phyloP scores from a whole-genome alignment of 1,140 invertebrate genomes.

The Papilio aristodemus region DNA sequence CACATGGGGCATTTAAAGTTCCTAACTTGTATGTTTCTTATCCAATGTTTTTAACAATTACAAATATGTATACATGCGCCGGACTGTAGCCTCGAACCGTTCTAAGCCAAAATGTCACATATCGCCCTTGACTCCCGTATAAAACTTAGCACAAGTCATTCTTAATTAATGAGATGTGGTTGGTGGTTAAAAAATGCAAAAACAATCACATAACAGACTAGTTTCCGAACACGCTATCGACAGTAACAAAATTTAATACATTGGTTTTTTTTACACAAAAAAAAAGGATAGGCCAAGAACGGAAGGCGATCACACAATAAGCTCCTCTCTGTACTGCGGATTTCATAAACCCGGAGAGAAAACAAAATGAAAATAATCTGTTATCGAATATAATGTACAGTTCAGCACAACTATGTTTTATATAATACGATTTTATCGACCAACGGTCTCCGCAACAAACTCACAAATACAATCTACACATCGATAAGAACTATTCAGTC shows the following conservation, averaged over 20 bases:
- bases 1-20: not conserved
- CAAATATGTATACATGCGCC: conserved; percentile 16
- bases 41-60: not conserved
- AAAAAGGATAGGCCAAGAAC: conserved; percentile 73
- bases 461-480: conserved; percentile 75
- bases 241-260: conserved; percentile 65
- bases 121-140: conserved; percentile 66
- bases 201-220: conserved; percentile 79
- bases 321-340: conserved; percentile 67
- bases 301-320: conserved; percentile 69
- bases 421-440: conserved; percentile 79
- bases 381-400: conserved; percentile 62
- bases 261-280: conserved; percentile 44
- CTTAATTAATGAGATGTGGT: conserved; percentile 76
- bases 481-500: conserved; percentile 79
- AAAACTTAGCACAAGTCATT: conserved; percentile 65
- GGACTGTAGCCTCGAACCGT: conserved; percentile 41
- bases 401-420: conserved; percentile 74
- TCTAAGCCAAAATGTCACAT: conserved; percentile 72
- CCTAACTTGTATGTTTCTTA: not conserved
- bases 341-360: conserved; percentile 76
- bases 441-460: conserved; percentile 65
- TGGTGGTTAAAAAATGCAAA: conserved; percentile 75
- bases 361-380: conserved; percentile 46
- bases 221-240: conserved; percentile 74